These are phyloP conservation scores for Onychomys torridus DNA, from an alignment of 2,797 vertebrate species.

Conservation along the genomic window DNA sequence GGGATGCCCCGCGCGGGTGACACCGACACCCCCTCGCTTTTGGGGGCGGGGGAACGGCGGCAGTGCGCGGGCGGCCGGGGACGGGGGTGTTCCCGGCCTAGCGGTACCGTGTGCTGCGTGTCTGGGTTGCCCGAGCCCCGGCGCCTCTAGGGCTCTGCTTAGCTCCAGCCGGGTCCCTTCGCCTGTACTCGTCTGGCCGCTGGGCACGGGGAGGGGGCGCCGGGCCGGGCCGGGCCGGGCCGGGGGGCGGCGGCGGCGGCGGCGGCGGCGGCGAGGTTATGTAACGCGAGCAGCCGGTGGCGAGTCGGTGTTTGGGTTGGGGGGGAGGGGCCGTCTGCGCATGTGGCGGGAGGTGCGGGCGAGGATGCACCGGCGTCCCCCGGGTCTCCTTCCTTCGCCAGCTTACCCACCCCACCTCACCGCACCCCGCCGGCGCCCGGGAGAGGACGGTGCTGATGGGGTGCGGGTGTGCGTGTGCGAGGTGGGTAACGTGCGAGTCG, in stretches of 20 bases:
- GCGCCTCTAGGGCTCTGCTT: conserved; percentile 56
- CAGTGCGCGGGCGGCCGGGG: conserved; percentile 16
- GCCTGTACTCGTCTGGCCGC: not conserved
- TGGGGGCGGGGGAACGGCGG: conserved; percentile 18
- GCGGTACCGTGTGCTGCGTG: conserved; percentile 56
- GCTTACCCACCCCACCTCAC: not conserved
- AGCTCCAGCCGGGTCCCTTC: not conserved
- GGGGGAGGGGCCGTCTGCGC: conserved; percentile 68
- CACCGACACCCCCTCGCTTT: conserved; percentile 41
- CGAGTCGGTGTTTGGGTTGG: conserved; percentile 69
- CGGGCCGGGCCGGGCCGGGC: not conserved
- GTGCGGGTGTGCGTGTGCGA: conserved; percentile 57
- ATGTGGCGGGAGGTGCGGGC: conserved; percentile 67
- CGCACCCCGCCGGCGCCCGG: not conserved
- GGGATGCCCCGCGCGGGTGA: conserved; percentile 58
- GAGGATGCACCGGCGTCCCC: conserved; percentile 71
- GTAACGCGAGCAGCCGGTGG: conserved; percentile 69
- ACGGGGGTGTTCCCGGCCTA: conserved; percentile 80
- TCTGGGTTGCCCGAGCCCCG: conserved; percentile 51
- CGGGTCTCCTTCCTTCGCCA: conserved; percentile 62
- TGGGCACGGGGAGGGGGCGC: conserved; percentile 63
- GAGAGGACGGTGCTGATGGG: conserved; percentile 43
- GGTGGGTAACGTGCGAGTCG: conserved; percentile 70
- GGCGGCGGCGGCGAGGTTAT: conserved; percentile 58
- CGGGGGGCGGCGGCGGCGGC: not conserved